Base-by-base conservation (phyloP, 2,113 vertebrate genomes). In the Rostratula benghalensis region DNA sequence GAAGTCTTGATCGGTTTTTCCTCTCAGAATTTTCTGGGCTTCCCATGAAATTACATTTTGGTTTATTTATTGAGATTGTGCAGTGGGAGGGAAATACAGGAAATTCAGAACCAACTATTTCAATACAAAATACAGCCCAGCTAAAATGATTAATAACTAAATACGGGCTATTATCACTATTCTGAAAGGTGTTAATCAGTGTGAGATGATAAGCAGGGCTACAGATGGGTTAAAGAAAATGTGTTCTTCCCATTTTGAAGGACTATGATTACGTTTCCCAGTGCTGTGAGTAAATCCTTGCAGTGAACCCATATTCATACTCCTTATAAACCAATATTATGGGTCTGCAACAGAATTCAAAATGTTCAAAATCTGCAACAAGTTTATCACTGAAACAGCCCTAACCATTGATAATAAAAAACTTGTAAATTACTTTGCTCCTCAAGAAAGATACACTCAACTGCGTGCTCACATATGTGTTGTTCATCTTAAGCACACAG, bases 381-480 rank as follows among this genome's bases (percentile, higher is more conserved):
- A 6, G 7, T 76, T 69, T 64, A 51, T 68, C 19, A 64, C 2
- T 45, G 39, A 61, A 96, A 35, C 8, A 83, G 9, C 8, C 41
- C 20, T 1, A 1, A 4, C 8, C 7, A 13, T 68, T 83, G 39
- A 27, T 78, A 28, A 35, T 37, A 69, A 53, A 87, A 68, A 33
- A 39, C 19, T 45, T 51, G 24, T 7, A 45, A 50, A 79, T 28
- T 21, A 25, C 6, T 37, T 69, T 45, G 4, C 3, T 91, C 46
- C 69, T 75, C 56, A 56, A 28, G 30, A 75, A 71, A 89, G 6
- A 48, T 9, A 20, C 10, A 37, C 28, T 63, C 17, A 68, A 41
- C 24, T n/a, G 7, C 1, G 1, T 20, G 3, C 30, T 83, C 53
- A 82, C 1, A 8, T n/a, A 25, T 10, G 3, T 64, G 35, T 23